Evolutionary conservation across 2,797 vertebrate genomes (phyloP).

Genomic region (Sebastes hubbsi): DNA sequence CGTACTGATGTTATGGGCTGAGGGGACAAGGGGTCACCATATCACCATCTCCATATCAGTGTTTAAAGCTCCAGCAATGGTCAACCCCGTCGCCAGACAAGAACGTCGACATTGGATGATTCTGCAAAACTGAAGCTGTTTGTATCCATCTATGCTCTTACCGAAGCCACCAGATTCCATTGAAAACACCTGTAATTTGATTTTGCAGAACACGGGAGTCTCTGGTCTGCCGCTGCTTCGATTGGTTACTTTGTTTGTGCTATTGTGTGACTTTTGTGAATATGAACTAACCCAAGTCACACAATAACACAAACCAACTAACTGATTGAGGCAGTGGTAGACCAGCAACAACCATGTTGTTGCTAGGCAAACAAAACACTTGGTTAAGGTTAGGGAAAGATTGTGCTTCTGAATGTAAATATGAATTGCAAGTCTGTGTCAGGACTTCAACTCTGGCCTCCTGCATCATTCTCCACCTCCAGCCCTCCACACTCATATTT

Average conservation of each 20-base stretch:
- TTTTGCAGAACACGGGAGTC: too few relatives aligned
- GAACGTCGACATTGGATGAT: rapidly evolving
- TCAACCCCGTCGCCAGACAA: neutral
- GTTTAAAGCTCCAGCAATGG: neutral
- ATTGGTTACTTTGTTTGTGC: too few relatives aligned
- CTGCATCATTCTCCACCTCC: neutral
- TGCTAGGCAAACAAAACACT: neutral
- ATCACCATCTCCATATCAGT: neutral
- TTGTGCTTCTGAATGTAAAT: neutral
- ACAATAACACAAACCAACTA: too few relatives aligned
- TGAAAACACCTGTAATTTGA: neutral
- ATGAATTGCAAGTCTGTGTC: neutral
- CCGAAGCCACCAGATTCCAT: neutral
- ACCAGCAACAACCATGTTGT: too few relatives aligned
- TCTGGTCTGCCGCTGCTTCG: too few relatives aligned
- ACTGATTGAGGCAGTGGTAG: too few relatives aligned
- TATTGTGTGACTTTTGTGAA: too few relatives aligned
- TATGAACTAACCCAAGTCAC: too few relatives aligned
- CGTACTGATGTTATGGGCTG: neutral
- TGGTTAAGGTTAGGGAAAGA: neutral
- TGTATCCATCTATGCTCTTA: too few relatives aligned
- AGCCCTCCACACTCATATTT: neutral
- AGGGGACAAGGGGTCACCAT: neutral
- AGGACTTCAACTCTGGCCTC: neutral
- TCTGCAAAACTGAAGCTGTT: neutral